Conservation (phyloP, 2,888 invertebrate species). For the Platycheirus rosarum region DNA sequence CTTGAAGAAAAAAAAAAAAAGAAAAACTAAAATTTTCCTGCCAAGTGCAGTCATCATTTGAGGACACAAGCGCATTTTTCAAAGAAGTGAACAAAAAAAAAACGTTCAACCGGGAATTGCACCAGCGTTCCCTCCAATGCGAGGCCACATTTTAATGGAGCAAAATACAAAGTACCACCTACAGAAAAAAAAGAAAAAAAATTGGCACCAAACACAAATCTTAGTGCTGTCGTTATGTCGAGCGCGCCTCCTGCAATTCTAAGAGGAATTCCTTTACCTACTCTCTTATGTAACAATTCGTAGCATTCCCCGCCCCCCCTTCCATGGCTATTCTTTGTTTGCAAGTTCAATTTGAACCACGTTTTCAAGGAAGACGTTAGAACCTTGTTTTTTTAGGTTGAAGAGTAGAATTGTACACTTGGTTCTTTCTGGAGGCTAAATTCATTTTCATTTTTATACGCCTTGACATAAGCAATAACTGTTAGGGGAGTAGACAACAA, state of each 20-base stretch:
- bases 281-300: conserved; percentile 44
- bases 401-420: neutral
- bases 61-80: conserved; percentile 32
- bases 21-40: conserved; percentile 20
- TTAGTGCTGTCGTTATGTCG: conserved; percentile 5
- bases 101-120: conserved; percentile 33
- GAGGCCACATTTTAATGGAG: conserved; percentile 38
- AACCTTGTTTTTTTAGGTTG: conserved; percentile 5
- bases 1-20: conserved; percentile 1
- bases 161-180: conserved; percentile 35
- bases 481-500: neutral
- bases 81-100: conserved; percentile 11
- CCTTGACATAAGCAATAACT: neutral
- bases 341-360: conserved; percentile 57
- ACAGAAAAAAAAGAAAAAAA: conserved; percentile 5
- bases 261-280: conserved; percentile 24
- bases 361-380: conserved; percentile 18
- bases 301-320: conserved; percentile 21
- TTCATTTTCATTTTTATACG: conserved; percentile 27
- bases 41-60: conserved; percentile 35
- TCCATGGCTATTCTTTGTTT: conserved; percentile 49
- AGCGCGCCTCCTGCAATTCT: conserved; percentile 4
- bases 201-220: conserved; percentile 31
- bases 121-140: conserved; percentile 25
- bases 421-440: neutral